A percentile compares a stretch with the other conserved stretches of the same genome.
These are phyloP conservation scores for Marmota flaviventris DNA, from an alignment of 2,113 vertebrate species.

Conservation along the genomic window DNA sequence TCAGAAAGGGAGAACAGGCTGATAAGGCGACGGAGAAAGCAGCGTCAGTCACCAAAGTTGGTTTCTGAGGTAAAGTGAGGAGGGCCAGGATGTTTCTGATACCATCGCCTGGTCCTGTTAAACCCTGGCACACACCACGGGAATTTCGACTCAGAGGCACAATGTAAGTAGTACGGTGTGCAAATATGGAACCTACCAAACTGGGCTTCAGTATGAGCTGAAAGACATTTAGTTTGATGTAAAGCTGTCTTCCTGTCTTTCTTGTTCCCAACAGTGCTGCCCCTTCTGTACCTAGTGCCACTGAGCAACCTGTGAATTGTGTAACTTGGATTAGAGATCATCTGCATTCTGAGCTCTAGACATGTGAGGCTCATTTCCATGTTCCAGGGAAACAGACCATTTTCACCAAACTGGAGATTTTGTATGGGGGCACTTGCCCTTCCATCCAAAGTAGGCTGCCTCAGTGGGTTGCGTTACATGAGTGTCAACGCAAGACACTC, in stretches of 20 bases:
- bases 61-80: conserved; percentile 79
- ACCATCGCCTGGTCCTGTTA: conserved; percentile 33
- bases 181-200: neutral
- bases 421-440: neutral
- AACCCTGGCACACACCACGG: conserved; percentile 43
- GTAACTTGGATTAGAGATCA: neutral
- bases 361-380: neutral
- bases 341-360: neutral
- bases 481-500: neutral
- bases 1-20: conserved; percentile 69
- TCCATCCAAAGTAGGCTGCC: neutral
- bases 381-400: neutral
- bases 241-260: neutral
- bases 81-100: conserved; percentile 71
- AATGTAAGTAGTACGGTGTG: neutral
- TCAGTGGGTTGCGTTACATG: neutral
- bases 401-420: neutral
- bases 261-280: neutral
- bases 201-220: neutral
- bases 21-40: conserved; percentile 70
- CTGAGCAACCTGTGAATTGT: neutral
- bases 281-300: neutral
- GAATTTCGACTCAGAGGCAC: conserved; percentile 39
- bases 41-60: conserved; percentile 66
- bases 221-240: neutral